Evolutionary conservation across 2,113 vertebrate genomes (phyloP).

Genomic region (Dolichotis patagonum): DNA sequence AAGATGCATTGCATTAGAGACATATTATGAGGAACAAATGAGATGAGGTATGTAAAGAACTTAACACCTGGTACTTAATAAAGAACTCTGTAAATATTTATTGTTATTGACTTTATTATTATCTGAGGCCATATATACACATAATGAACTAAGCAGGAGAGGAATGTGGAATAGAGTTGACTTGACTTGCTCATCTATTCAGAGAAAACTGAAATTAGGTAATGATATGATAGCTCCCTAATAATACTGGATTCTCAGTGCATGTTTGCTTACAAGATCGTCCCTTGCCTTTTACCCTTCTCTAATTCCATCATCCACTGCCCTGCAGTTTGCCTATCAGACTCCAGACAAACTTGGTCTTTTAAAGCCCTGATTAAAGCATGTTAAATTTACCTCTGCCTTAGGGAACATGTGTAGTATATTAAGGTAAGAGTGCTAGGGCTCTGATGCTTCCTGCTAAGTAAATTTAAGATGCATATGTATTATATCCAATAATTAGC

Average conservation of each 20-base stretch:
- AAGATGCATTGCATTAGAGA: neutral
- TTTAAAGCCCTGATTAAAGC: neutral
- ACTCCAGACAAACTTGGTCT: neutral
- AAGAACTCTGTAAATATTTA: neutral
- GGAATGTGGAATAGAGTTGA: neutral
- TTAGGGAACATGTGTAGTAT: neutral
- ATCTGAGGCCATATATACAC: neutral
- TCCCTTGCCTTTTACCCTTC: neutral
- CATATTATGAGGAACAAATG: neutral
- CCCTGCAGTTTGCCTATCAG: conserved; percentile 1
- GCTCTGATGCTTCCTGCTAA: neutral
- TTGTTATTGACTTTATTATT: neutral
- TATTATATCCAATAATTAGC: neutral
- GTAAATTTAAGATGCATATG: neutral
- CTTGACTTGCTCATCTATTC: conserved; percentile 44
- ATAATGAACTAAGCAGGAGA: neutral
- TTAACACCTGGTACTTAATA: neutral
- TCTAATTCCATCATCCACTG: neutral
- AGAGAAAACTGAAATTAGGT: neutral
- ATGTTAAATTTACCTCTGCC: neutral
- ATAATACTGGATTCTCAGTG: neutral
- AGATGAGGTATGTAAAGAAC: neutral
- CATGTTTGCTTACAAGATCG: neutral
- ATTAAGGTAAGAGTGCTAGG: neutral
- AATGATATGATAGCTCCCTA: neutral